These are phyloP conservation scores for Heterodera schachtii DNA, from an alignment of 1,140 invertebrate genomes.

Conservation along the genomic window DNA sequence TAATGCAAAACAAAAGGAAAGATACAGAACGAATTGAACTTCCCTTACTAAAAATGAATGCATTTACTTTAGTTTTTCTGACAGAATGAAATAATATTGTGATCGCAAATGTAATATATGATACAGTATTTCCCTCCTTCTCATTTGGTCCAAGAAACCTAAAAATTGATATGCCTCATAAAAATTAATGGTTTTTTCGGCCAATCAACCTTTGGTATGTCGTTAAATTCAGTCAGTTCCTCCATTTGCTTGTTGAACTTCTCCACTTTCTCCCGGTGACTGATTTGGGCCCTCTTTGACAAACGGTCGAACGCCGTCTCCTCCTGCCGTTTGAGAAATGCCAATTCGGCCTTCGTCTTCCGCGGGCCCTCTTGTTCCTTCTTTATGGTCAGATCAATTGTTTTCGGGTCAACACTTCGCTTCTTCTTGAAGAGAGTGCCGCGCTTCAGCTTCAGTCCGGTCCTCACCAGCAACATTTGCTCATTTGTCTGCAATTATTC, in stretches of 20 bases:
- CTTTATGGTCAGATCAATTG: slow-evolving; percentile 64
- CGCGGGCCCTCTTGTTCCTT: slow-evolving; percentile 49
- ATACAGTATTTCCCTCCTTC: slow-evolving; percentile 6
- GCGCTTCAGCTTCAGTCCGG: slow-evolving; percentile 62
- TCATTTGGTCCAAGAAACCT: slow-evolving; percentile 39
- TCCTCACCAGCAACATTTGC: slow-evolving; percentile 43
- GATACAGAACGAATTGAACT: neutral
- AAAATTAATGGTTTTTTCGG: neutral
- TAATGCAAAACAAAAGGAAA: neutral
- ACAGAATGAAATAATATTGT: too few species aligned
- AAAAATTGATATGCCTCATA: neutral
- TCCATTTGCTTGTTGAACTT: slow-evolving; percentile 64
- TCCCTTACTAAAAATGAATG: neutral
- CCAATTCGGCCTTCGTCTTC: slow-evolving; percentile 62
- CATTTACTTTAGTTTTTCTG: too few species aligned
- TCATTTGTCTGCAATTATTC: neutral
- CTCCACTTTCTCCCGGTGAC: slow-evolving; percentile 63
- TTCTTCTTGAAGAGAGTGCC: slow-evolving; percentile 54
- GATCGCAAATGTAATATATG: neutral
- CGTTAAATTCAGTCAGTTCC: slow-evolving; percentile 65
- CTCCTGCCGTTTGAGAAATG: slow-evolving; percentile 46
- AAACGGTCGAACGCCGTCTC: slow-evolving; percentile 59
- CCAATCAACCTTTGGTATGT: slow-evolving; percentile 61
- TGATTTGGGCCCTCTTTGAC: slow-evolving; percentile 58
- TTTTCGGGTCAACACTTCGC: slow-evolving; percentile 48